Evolutionary conservation across 2,888 invertebrate genomes (phyloP).

Genomic region (Branchipolynoe longqiensis): DNA sequence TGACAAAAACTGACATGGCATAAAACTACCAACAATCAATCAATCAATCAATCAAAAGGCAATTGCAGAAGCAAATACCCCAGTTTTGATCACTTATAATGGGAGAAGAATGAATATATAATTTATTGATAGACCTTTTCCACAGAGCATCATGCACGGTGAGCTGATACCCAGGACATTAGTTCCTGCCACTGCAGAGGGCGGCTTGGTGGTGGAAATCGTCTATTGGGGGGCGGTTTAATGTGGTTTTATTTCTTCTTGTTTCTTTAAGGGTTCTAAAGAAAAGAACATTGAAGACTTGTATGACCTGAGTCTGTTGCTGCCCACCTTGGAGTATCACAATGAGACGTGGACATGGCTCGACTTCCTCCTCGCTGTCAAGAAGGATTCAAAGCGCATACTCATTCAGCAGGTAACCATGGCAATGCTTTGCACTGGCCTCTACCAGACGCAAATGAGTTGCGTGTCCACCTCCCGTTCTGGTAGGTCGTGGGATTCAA

Average conservation of each 20-base stretch:
- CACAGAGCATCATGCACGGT: too few relatives aligned
- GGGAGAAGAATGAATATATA: too few relatives aligned
- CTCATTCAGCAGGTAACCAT: constrained; percentile 88
- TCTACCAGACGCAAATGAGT: neutral
- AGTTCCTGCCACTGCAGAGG: too few relatives aligned
- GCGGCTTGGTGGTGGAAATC: too few relatives aligned
- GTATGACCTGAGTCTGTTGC: constrained; percentile 94
- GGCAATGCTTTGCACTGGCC: neutral
- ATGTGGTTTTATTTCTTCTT: neutral
- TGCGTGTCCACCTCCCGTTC: too few relatives aligned
- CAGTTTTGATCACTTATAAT: too few relatives aligned
- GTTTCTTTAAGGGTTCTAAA: constrained; percentile 88
- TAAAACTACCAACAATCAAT: too few relatives aligned
- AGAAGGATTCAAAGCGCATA: constrained; percentile 94
- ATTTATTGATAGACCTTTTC: too few relatives aligned
- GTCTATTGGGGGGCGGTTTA: too few relatives aligned
- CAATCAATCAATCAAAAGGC: too few relatives aligned
- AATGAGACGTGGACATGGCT: constrained; percentile 99
- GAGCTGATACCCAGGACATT: too few relatives aligned
- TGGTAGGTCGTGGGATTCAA: neutral
- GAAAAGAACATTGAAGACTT: constrained; percentile 99
- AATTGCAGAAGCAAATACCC: too few relatives aligned
- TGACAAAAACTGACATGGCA: neutral
- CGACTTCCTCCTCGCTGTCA: constrained; percentile 96
- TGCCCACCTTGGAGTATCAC: constrained; percentile 98